phyloP scores from a whole-genome alignment of 2,797 vertebrate genomes.

The Australoheros facetus region DNA sequence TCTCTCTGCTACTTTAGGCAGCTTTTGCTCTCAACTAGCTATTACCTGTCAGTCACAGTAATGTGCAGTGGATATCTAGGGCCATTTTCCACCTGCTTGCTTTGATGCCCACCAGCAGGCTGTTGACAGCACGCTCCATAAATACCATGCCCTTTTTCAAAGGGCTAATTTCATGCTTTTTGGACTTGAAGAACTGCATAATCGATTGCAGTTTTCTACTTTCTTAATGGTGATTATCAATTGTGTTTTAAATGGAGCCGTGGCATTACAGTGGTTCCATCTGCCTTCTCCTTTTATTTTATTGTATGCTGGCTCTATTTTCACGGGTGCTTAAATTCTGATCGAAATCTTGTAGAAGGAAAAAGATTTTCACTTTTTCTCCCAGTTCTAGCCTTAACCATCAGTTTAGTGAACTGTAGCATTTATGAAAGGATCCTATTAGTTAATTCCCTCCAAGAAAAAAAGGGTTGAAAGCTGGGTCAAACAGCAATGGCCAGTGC shows the following conservation, averaged over 20 bases:
- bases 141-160: conserved; percentile 41
- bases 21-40: conserved; percentile 52
- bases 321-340: conserved; percentile 56
- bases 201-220: conserved; percentile 74
- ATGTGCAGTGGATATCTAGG: conserved; percentile 52
- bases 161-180: conserved; percentile 80
- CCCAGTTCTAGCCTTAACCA: conserved; percentile 16
- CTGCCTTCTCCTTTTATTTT: conserved; percentile 36
- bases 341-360: conserved; percentile 49
- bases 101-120: conserved; percentile 60
- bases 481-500: conserved; percentile 1
- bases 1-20: conserved; percentile 38
- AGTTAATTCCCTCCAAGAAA: conserved; percentile 5
- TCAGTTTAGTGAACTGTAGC: conserved; percentile 32
- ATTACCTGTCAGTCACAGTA: conserved; percentile 73
- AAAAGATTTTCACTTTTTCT: conserved; percentile 1
- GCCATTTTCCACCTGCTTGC: conserved; percentile 75
- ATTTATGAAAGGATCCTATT: conserved; percentile 17
- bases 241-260: conserved; percentile 44
- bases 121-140: conserved; percentile 54
- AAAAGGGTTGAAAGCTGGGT: neutral
- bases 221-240: conserved; percentile 66
- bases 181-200: conserved; percentile 68
- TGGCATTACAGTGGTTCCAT: neutral
- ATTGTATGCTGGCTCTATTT: conserved; percentile 54